Percentiles rank a stretch among this genome's conserved stretches.
Evolutionary conservation across 30 jellyfish, hydroid and myxozoan species (phyloP).

Genomic region (Phacellophora camtschatica): DNA sequence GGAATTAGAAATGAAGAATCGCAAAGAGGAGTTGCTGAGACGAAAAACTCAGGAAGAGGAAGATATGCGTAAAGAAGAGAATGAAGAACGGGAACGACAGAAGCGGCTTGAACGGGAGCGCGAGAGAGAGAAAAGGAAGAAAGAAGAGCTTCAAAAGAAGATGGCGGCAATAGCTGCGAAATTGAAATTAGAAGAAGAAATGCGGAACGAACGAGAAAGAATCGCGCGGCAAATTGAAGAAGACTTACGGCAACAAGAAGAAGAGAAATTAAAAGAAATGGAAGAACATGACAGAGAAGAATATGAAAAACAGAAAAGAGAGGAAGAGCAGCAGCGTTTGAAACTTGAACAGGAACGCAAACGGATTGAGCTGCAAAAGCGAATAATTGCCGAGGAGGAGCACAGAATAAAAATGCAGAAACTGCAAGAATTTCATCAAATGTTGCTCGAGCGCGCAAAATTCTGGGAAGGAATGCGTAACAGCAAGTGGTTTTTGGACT

Average conservation of each 20-base stretch:
- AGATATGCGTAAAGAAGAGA: constrained; percentile 48
- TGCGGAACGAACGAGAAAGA: constrained; percentile 64
- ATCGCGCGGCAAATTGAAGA: constrained; percentile 65
- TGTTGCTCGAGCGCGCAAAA: constrained; percentile 56
- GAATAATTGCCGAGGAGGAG: constrained; percentile 70
- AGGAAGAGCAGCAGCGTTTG: constrained; percentile 58
- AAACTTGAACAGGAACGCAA: constrained; percentile 59
- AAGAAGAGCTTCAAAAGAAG: constrained; percentile 60
- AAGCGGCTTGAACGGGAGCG: constrained; percentile 36
- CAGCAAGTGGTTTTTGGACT: constrained; percentile 52
- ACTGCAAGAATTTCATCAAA: constrained; percentile 54
- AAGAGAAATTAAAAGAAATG: constrained; percentile 69
- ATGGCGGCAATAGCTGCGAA: constrained; percentile 55
- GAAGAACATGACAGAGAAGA: constrained; percentile 62
- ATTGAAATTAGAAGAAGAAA: constrained; percentile 51
- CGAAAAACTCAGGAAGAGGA: constrained; percentile 59
- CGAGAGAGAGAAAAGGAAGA: constrained; percentile 49
- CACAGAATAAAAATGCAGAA: constrained; percentile 58
- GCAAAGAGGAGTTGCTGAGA: constrained; percentile 56
- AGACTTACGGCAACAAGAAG: constrained; percentile 68
- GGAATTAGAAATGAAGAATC: constrained; percentile 61
- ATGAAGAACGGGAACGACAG: constrained; percentile 37
- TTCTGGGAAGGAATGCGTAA: constrained; percentile 71
- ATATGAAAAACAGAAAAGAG: constrained; percentile 51
- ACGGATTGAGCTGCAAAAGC: constrained; percentile 49